A percentile compares a stretch with the other conserved stretches of the same genome.
Conservation (phyloP, 2,797 vertebrate species). For the Capromys pilorides region DNA sequence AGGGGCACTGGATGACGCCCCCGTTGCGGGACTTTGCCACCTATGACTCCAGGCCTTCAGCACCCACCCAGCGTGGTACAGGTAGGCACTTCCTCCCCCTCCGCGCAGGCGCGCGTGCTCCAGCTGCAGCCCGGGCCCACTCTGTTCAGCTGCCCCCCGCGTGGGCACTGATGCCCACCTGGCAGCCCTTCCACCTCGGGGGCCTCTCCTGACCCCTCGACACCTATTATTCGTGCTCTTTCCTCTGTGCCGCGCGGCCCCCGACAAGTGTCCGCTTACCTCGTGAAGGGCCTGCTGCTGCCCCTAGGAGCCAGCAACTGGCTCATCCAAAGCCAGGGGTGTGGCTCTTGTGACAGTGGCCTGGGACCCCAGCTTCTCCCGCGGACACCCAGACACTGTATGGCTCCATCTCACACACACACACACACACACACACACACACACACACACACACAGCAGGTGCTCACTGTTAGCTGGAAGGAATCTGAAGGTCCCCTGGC, state of each 20-base stretch:
- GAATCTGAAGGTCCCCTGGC: neutral
- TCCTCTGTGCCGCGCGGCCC: neutral
- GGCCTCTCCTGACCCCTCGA: neutral
- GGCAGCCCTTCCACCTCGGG: neutral
- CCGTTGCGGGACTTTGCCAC: conserved; percentile 66
- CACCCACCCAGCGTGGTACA: conserved; percentile 77
- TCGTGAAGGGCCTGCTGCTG: neutral
- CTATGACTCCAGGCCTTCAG: conserved; percentile 81
- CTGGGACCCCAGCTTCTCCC: neutral
- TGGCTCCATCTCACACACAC: neutral
- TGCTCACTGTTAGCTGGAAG: neutral
- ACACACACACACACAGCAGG: neutral
- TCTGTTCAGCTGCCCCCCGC: neutral
- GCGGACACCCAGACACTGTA: neutral
- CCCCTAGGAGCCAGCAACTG: neutral
- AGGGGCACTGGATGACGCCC: conserved; percentile 77
- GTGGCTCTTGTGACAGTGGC: neutral
- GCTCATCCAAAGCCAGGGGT: neutral
- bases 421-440: accelerated
- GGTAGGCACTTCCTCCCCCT: conserved; percentile 62
- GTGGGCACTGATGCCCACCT: neutral
- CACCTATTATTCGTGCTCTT: neutral
- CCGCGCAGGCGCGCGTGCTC: neutral
- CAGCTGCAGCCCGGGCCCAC: neutral
- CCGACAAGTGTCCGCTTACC: neutral